A percentile compares a stretch with the other conserved stretches of the same genome.
These are phyloP conservation scores for Daphoenositta chrysoptera DNA, from an alignment of 2,113 vertebrate genomes.

Conservation along the genomic window DNA sequence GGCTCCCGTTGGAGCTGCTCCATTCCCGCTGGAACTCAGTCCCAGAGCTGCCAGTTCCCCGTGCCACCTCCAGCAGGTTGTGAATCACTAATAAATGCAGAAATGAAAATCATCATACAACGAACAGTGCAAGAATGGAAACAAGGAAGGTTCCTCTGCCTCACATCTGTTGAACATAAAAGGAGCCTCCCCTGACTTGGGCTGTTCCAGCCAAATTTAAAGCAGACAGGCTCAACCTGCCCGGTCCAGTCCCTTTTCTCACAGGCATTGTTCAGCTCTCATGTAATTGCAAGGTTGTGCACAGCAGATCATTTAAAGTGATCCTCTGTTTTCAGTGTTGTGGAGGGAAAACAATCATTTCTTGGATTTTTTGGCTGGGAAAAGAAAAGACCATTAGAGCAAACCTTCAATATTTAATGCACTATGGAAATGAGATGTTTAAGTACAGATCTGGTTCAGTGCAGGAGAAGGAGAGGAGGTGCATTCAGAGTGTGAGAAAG, in stretches of 20 bases:
- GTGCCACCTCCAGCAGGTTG: not conserved
- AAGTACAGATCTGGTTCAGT: not conserved
- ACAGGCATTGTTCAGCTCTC: not conserved
- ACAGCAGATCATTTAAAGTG: not conserved
- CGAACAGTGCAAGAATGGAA: not conserved
- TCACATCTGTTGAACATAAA: not conserved
- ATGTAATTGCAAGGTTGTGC: not conserved
- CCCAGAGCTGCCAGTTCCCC: not conserved
- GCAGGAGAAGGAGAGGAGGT: not conserved
- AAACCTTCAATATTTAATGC: constrained; percentile 46
- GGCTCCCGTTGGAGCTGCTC: accelerated
- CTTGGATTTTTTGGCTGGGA: not conserved
- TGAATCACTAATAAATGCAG: not conserved
- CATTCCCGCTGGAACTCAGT: not conserved
- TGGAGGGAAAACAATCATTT: constrained; percentile 35
- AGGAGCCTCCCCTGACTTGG: not conserved
- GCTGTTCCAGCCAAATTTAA: not conserved
- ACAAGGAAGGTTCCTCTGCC: not conserved
- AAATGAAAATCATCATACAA: not conserved
- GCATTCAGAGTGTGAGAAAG: not conserved
- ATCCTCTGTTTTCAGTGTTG: not conserved
- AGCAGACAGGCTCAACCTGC: not conserved
- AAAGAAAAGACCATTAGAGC: not conserved
- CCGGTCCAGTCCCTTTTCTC: not conserved
- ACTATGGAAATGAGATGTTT: constrained; percentile 40